A percentile compares a stretch with the other conserved stretches of the same genome.
These are phyloP conservation scores for Crotalus viridis DNA, from an alignment of 2,113 vertebrate species.

Conservation along the genomic window DNA sequence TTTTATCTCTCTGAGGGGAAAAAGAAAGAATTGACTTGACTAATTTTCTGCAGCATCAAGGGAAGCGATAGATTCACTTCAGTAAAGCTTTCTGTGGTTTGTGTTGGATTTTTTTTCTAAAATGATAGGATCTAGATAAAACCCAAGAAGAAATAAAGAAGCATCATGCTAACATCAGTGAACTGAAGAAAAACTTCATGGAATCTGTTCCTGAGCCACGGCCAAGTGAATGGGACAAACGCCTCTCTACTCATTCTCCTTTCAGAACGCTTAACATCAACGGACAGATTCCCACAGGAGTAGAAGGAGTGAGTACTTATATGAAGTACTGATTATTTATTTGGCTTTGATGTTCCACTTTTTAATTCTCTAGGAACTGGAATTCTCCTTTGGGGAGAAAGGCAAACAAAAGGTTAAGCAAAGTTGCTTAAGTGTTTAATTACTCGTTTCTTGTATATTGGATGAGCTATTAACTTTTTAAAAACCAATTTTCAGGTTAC, in stretches of 20 bases:
- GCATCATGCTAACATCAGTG: conserved; percentile 95
- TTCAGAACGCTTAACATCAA: conserved; percentile 89
- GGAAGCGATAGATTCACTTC: background rate
- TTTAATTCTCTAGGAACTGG: background rate
- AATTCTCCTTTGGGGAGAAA: background rate
- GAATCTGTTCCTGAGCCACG: conserved; percentile 89
- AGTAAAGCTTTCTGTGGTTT: conserved; percentile 24
- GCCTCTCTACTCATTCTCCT: conserved; percentile 91
- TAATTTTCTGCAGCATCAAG: conserved; percentile 32
- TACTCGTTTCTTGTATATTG: background rate
- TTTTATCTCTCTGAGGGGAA: background rate
- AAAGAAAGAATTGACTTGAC: conserved; percentile 23
- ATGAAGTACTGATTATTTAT: accelerated
- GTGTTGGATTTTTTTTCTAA: conserved; percentile 31
- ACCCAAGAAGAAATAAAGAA: conserved; percentile 94
- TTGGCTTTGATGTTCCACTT: background rate
- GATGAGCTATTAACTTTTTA: background rate
- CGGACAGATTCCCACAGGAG: conserved; percentile 84
- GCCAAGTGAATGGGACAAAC: conserved; percentile 97
- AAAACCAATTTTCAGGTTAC: background rate
- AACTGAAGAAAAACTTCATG: conserved; percentile 98
- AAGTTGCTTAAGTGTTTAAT: background rate
- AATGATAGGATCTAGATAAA: conserved; percentile 89
- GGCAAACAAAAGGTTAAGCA: background rate
- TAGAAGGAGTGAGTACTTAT: conserved; percentile 83